A percentile compares a stretch with the other conserved stretches of the same genome.
Evolutionary conservation across 2,888 invertebrate species (phyloP).

Genomic region (Diarsia dahlii): DNA sequence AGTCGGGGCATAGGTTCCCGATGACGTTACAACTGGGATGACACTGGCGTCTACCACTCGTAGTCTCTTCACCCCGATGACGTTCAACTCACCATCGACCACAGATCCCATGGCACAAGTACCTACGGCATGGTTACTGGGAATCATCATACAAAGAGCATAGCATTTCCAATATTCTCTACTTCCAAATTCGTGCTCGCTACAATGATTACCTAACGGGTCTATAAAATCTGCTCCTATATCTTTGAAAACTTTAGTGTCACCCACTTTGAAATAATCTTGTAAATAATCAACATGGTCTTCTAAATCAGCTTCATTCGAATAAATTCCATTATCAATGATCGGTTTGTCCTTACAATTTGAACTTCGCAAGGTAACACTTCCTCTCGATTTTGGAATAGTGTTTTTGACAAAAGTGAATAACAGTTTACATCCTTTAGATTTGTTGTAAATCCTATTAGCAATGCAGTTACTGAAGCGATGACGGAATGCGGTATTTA

Average conservation of each 20-base stretch:
- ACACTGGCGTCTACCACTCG: conserved; percentile 68
- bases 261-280: conserved; percentile 31
- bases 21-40: conserved; percentile 89
- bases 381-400: conserved; percentile 75
- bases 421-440: conserved; percentile 61
- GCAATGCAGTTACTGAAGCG: conserved; percentile 66
- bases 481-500: background rate
- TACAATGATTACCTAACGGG: conserved; percentile 7
- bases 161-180: conserved; percentile 49
- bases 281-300: conserved; percentile 46
- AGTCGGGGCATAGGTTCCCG: conserved; percentile 89
- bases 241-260: conserved; percentile 40
- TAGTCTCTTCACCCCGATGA: conserved; percentile 44
- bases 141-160: conserved; percentile 21
- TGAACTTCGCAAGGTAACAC: conserved; percentile 68
- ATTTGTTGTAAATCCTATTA: conserved; percentile 58
- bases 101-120: conserved; percentile 53
- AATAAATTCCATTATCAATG: conserved; percentile 72
- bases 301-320: conserved; percentile 54
- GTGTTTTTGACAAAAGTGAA: conserved; percentile 68
- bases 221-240: conserved; percentile 36
- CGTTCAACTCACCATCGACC: conserved; percentile 39
- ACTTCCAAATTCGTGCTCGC: background rate
- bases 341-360: conserved; percentile 70
- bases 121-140: conserved; percentile 12